phyloP scores from a whole-genome alignment of 2,113 vertebrate species.

The Erythrocercus mccallii region DNA sequence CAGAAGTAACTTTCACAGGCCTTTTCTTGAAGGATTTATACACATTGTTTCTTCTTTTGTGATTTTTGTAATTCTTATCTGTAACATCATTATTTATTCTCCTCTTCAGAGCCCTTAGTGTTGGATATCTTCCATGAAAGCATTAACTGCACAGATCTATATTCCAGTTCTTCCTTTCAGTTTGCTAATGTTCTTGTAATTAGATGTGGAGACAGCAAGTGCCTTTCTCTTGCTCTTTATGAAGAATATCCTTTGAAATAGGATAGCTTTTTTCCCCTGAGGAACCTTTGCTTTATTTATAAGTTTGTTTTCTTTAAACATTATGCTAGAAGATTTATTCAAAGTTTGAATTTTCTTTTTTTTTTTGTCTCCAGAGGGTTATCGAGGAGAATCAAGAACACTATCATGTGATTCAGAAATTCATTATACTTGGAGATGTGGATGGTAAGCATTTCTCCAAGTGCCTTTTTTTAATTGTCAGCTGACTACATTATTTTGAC shows the following conservation, averaged over 20 bases:
- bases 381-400: slow-evolving; percentile 92
- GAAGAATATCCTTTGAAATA: slow-evolving; percentile 3
- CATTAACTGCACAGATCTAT: neutral
- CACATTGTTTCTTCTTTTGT: neutral
- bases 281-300: slow-evolving; percentile 3
- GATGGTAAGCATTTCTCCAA: slow-evolving; percentile 79
- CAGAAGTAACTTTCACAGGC: neutral
- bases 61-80: neutral
- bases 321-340: neutral
- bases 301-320: neutral
- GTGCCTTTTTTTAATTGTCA: slow-evolving; percentile 5
- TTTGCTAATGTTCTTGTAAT: neutral
- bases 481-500: neutral
- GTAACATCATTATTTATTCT: neutral
- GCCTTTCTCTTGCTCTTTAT: neutral
- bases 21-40: neutral
- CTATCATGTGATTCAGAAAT: slow-evolving; percentile 95
- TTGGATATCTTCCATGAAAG: neutral
- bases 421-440: slow-evolving; percentile 90
- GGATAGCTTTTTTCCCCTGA: neutral
- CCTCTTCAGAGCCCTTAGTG: neutral
- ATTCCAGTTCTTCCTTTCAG: neutral
- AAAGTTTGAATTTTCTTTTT: slow-evolving; percentile 30
- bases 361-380: slow-evolving; percentile 79
- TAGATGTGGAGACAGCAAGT: neutral